These are phyloP conservation scores for Pinna nobilis DNA, from an alignment of 1,140 invertebrate genomes.

Conservation along the genomic window DNA sequence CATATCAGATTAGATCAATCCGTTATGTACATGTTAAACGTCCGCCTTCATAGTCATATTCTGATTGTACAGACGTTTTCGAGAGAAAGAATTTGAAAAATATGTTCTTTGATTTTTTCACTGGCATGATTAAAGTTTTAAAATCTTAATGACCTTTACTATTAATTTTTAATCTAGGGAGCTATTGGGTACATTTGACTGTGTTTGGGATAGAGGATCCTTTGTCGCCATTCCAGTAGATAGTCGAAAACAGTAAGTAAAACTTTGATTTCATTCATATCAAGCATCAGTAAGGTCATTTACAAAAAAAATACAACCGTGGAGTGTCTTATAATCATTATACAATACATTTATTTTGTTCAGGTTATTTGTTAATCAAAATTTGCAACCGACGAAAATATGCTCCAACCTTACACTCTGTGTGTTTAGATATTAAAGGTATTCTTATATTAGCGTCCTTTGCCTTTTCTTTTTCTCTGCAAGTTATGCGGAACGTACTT, in stretches of 20 bases:
- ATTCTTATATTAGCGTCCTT: too few relatives aligned
- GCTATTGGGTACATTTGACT: conserved; percentile 47
- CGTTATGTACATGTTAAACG: not conserved
- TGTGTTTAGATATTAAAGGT: too few relatives aligned
- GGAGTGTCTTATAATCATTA: not conserved
- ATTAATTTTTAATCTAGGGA: conserved; percentile 39
- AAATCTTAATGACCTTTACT: too few relatives aligned
- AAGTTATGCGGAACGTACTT: too few relatives aligned
- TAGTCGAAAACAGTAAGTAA: conserved; percentile 48
- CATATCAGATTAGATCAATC: not conserved
- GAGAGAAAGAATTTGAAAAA: not conserved
- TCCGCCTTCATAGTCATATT: not conserved
- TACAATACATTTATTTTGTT: not conserved
- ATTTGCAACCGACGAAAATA: too few relatives aligned
- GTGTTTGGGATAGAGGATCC: conserved; percentile 57
- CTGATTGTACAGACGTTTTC: not conserved
- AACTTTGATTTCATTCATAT: not conserved
- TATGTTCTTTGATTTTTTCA: not conserved
- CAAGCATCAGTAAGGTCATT: not conserved
- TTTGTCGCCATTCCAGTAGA: conserved; percentile 50
- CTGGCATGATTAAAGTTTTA: not conserved
- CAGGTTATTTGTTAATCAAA: not conserved
- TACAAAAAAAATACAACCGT: not conserved
- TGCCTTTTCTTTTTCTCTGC: too few relatives aligned
- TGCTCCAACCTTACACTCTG: too few relatives aligned